A percentile compares a stretch with the other conserved stretches of the same genome.
These are phyloP conservation scores for Actinernus sp. DNA, from an alignment of 92 coral and sea anemone genomes.

Conservation along the genomic window DNA sequence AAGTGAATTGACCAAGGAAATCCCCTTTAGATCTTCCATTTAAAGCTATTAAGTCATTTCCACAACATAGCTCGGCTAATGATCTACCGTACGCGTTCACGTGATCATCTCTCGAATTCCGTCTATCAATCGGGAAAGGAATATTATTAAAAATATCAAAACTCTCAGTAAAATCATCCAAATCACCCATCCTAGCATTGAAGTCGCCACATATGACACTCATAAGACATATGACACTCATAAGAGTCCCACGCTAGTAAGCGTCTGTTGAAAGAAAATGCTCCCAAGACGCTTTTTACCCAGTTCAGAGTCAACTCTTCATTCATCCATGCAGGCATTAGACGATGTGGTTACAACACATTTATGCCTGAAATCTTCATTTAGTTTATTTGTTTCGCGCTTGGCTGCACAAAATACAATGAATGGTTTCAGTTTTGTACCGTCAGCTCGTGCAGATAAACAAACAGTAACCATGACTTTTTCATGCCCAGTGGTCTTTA, in stretches of 20 bases:
- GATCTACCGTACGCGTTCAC: no score
- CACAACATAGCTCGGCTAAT: no score
- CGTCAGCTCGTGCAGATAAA: slow-evolving; percentile 43
- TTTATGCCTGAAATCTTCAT: slow-evolving; percentile 43
- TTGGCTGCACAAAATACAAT: slow-evolving; percentile 46
- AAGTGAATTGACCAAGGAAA: no score
- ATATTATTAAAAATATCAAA: no score
- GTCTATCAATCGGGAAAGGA: no score
- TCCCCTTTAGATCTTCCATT: no score
- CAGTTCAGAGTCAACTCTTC: slow-evolving; percentile 46
- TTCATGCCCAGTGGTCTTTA: slow-evolving; percentile 44
- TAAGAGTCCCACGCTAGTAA: slow-evolving; percentile 66
- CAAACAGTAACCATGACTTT: slow-evolving; percentile 53
- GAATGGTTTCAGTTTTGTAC: slow-evolving; percentile 60
- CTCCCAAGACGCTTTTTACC: slow-evolving; percentile 33
- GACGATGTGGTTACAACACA: slow-evolving; percentile 29
- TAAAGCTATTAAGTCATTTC: no score
- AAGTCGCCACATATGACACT: no score
- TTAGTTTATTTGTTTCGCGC: slow-evolving; percentile 24
- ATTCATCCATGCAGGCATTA: slow-evolving; percentile 58
- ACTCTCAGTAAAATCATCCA: no score
- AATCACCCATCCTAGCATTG: no score
- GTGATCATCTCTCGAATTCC: no score
- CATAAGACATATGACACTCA: slow-evolving; percentile 66
- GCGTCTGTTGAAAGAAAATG: slow-evolving; percentile 44